Evolutionary conservation across 30 jellyfish, hydroid and myxozoan genomes (phyloP), one percentile per base, ranked within the genome.

Genomic region (Aurelia sp.): DNA sequence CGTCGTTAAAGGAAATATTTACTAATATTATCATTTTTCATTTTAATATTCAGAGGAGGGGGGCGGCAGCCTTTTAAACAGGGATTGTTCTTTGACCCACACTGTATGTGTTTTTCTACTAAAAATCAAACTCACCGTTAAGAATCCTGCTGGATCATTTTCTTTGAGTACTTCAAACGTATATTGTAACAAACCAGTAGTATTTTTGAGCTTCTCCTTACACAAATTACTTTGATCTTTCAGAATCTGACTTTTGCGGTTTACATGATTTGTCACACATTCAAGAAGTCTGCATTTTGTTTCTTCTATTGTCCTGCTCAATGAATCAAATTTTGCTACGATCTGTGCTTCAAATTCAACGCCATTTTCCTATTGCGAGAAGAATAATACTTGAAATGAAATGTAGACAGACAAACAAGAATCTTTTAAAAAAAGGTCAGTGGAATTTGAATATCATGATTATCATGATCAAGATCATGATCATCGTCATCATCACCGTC

Each of bases 291-390:
- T 63, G 19, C 58, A 47, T 74, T 88, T 93, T 76, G 85, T 93
- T 65, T 93, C 88, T 21, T 88, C 96, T 69, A 93, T 50, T 31
- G 70, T 48, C 66, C 55, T 77, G 78, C 87, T 64, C 44, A 93
- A 19, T 2, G 84, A 84, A 64, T 93, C 98, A 53, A 82, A 88
- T 65, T 93, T 78, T 35, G 98, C 98, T n/a, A 93, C 98, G 33
- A 93, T 89, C 60, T 88, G 97, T 5, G 98, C 93, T 75, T 93
- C 98, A 65, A 93, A 88, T 6, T 93, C 97, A 22, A 93, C 87
- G 8, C 97, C 97, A 67, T 93, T 93, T 80, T 93, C 98, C 98
- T 93, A 66, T 17, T 24, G 13, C n/a, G 35, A 57, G 72, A 52
- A 79, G 17, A 70, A 74, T 1, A 5, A 41, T 44, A 44, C 16